Conservation (phyloP, 2,113 vertebrate genomes). For the Cichladusa arquata region DNA sequence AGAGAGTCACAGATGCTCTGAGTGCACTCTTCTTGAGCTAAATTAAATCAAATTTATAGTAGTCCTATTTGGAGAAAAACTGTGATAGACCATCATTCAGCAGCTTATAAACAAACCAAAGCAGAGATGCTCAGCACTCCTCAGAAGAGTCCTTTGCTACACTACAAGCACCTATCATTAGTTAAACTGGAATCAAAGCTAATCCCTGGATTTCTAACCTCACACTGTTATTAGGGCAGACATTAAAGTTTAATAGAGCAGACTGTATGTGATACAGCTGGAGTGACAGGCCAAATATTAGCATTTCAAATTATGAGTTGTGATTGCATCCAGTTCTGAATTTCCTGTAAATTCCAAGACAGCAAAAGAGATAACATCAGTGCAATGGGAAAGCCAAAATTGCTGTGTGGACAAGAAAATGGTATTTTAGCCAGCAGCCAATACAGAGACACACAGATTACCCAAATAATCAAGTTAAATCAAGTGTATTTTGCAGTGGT, state of each 20-base stretch:
- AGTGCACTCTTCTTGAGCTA: background rate
- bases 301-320: constrained; percentile 50
- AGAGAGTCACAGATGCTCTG: background rate
- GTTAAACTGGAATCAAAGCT: constrained; percentile 61
- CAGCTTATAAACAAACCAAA: constrained; percentile 14
- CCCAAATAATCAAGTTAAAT: background rate
- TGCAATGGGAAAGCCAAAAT: background rate
- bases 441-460: background rate
- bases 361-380: background rate
- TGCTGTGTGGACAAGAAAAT: background rate
- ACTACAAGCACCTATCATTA: constrained; percentile 43
- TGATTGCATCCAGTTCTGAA: constrained; percentile 44
- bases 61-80: background rate
- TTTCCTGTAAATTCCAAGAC: constrained; percentile 38
- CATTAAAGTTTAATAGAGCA: constrained; percentile 57
- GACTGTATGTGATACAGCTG: constrained; percentile 44
- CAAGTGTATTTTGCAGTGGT: background rate
- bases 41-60: background rate
- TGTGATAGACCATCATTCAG: background rate
- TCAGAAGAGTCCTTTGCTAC: constrained; percentile 37
- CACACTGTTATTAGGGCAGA: constrained; percentile 45
- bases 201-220: constrained; percentile 67
- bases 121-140: background rate
- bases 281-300: constrained; percentile 57
- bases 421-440: background rate